Percentiles rank a stretch among this genome's conserved stretches.
Conservation (phyloP, 2,888 invertebrate species). For the Branchellion lobata region DNA sequence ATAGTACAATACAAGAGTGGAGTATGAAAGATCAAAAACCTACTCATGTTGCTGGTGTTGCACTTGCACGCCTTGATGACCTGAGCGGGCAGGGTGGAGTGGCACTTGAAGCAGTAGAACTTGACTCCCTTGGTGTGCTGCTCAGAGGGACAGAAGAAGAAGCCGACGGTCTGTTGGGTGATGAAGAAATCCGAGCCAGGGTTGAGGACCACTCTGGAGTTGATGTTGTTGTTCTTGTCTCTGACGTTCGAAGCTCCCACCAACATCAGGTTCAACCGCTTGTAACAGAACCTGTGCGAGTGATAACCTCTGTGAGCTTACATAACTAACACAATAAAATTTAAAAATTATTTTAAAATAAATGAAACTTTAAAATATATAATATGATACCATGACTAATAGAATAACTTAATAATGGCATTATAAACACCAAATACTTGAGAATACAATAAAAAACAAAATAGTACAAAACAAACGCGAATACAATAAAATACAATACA, state of each 20-base stretch:
- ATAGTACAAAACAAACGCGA: too few relatives aligned
- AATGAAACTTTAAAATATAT: too few relatives aligned
- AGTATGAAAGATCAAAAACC: too few relatives aligned
- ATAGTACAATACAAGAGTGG: too few relatives aligned
- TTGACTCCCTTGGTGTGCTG: conserved; percentile 3
- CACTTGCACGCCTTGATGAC: conserved; percentile 18
- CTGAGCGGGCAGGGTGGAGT: conserved; percentile 10
- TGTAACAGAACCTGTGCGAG: conserved; percentile 21
- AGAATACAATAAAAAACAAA: too few relatives aligned
- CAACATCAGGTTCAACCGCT: not conserved
- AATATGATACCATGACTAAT: too few relatives aligned
- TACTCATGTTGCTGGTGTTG: not conserved
- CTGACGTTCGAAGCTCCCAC: not conserved
- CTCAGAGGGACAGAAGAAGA: conserved; percentile 30
- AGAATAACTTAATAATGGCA: not conserved
- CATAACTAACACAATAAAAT: too few relatives aligned
- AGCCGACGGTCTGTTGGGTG: conserved; percentile 7
- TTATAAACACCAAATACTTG: not conserved
- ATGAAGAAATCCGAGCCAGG: conserved; percentile 9
- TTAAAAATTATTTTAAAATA: not conserved
- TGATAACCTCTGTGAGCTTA: not conserved
- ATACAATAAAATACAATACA: too few relatives aligned
- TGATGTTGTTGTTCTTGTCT: conserved; percentile 16
- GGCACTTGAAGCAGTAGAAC: conserved; percentile 33
- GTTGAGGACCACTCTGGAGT: conserved; percentile 14